Conservation (phyloP, 2,888 invertebrate genomes). For the Tenthredo livida region DNA sequence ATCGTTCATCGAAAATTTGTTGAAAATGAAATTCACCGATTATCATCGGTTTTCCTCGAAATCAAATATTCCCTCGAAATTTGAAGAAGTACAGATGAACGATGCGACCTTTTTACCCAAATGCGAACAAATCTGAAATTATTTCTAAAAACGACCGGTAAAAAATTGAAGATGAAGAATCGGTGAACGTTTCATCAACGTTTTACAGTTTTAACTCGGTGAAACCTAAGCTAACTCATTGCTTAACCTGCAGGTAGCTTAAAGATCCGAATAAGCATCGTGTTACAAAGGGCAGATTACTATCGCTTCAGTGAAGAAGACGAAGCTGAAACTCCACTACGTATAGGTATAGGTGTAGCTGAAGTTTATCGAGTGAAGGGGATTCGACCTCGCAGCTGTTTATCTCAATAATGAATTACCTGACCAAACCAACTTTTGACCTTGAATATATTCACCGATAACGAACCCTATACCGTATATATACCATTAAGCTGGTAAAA, state of each 20-base stretch:
- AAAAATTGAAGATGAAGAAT: neutral
- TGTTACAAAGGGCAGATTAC: conserved; percentile 43
- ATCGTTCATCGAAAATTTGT: too few relatives aligned
- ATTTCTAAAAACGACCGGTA: too few relatives aligned
- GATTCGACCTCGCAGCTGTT: neutral
- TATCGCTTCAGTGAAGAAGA: neutral
- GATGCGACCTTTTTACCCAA: too few relatives aligned
- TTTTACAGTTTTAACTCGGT: neutral
- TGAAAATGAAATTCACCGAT: too few relatives aligned
- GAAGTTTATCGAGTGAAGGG: conserved; percentile 4
- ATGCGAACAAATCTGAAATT: too few relatives aligned
- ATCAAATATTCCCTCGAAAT: too few relatives aligned
- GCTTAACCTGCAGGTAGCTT: neutral
- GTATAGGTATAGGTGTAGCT: neutral
- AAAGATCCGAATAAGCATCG: conserved; percentile 28
- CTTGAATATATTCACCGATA: neutral
- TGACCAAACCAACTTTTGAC: neutral
- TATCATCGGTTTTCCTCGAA: too few relatives aligned
- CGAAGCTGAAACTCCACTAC: neutral
- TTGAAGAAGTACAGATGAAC: too few relatives aligned
- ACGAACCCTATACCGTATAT: neutral
- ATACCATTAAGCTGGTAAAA: neutral
- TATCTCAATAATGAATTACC: conserved; percentile 13
- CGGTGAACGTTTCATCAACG: neutral
- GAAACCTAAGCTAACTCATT: neutral